Evolutionary conservation across 2,888 invertebrate genomes (phyloP), one percentile per base, ranked within the genome.

Genomic region (Cephus pygmeus): DNA sequence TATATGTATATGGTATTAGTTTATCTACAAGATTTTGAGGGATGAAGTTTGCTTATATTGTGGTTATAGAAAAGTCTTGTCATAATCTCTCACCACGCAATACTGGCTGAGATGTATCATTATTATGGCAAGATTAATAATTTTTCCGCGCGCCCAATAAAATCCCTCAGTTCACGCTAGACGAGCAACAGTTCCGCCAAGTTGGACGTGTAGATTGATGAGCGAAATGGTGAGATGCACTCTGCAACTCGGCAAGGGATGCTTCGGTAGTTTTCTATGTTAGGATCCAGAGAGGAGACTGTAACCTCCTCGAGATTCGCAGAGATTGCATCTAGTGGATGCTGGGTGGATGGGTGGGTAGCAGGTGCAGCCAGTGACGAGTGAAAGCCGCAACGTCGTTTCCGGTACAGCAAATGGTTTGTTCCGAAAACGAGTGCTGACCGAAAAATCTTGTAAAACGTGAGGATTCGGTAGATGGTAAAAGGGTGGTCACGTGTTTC

Each of bases 361-460:
- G 75, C 81, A 81, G 81, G 80, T 80, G 77, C 78, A 78, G 68
- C 75, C 73, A 76, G 79, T 80, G 76, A 81, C 77, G 79, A 79
- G 79, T 78, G 76, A 69, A 81, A 80, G 76, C 75, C 79, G 75
- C 75, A 75, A 79, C 79, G 71, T 35, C 73, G 77, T 80, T 69
- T 76, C 75, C 73, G 78, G 80, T 34, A 40, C 77, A 79, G 36
- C 34, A 34, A 74, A 23, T 79, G 80, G 76, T 75, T 77, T 78
- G 81, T 79, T 81, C 73, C 79, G 69, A 73, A 76, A 73, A 76
- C 56, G 56, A 56, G 56, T 56, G 56, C 56, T 56, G 56, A 56
- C 56, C 56, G 56, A 23, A 56, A 56, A 23, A 56, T 56, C 56
- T 9, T 56, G 56, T 56, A 23, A 56, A 56, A 56, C 56, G 23